Conservation (phyloP, 1,140 invertebrate genomes). For the Periplaneta americana region DNA sequence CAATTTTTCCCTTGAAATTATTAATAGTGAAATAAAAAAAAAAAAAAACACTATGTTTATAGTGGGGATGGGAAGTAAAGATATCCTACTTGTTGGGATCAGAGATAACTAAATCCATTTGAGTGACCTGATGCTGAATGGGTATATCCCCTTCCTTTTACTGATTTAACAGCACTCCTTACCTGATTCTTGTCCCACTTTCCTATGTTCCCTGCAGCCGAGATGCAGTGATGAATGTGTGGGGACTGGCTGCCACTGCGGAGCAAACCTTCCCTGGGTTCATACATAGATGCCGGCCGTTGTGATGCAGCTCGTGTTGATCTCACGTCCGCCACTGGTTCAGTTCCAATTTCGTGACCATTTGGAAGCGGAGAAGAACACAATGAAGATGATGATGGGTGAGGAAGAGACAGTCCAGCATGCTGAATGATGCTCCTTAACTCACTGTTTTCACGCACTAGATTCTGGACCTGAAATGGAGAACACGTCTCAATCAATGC, state of each 20-base stretch:
- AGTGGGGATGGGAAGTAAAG: too few species aligned
- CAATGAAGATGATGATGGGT: not conserved
- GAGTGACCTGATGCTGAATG: too few species aligned
- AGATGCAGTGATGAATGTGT: slow-evolving; percentile 1
- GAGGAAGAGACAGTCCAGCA: slow-evolving; percentile 15
- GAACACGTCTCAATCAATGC: not conserved
- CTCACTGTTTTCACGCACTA: slow-evolving; percentile 64
- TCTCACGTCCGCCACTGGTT: slow-evolving; percentile 36
- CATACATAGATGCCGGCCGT: slow-evolving; percentile 80
- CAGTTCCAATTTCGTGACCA: slow-evolving; percentile 37
- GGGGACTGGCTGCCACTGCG: not conserved
- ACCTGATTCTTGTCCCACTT: slow-evolving; percentile 6
- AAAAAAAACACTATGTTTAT: too few species aligned
- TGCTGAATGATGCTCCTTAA: slow-evolving; percentile 46
- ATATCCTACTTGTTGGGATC: too few species aligned
- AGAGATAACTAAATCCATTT: too few species aligned
- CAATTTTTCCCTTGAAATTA: too few species aligned
- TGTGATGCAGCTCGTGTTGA: slow-evolving; percentile 36
- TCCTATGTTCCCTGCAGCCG: slow-evolving; percentile 4
- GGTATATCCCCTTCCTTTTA: too few species aligned
- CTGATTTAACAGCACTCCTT: too few species aligned
- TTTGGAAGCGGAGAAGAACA: slow-evolving; percentile 26
- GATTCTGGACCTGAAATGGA: slow-evolving; percentile 40
- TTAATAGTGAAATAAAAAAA: too few species aligned
- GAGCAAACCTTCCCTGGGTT: slow-evolving; percentile 63